Percentiles rank a stretch among this genome's conserved stretches.
These are phyloP conservation scores for Exephanes ischioxanthus DNA, from an alignment of 2,888 invertebrate species.

Conservation along the genomic window DNA sequence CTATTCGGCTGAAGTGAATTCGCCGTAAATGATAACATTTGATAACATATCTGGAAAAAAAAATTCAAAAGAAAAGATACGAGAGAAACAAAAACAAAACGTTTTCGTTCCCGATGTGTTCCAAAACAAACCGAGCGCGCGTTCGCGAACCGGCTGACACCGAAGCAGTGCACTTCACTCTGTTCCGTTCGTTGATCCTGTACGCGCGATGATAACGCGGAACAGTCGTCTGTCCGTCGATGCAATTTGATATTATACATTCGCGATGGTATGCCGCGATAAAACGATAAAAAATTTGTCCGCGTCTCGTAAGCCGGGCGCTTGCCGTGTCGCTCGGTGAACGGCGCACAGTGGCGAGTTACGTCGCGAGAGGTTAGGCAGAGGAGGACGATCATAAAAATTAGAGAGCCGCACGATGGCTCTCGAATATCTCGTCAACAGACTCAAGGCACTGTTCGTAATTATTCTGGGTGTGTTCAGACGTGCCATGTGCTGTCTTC, in stretches of 20 bases:
- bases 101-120: constrained; percentile 45
- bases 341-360: neutral
- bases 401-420: constrained; percentile 78
- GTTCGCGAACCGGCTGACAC: neutral
- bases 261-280: constrained; percentile 53
- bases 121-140: constrained; percentile 10
- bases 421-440: constrained; percentile 85
- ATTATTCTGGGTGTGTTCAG: constrained; percentile 86
- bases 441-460: constrained; percentile 87
- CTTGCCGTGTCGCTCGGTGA: constrained; percentile 5
- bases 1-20: no score
- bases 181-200: neutral
- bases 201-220: constrained; percentile 46
- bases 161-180: neutral
- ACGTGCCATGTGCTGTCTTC: constrained; percentile 88
- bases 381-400: neutral
- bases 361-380: constrained; percentile 47
- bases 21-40: no score
- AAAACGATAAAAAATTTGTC: constrained; percentile 20
- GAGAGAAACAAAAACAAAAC: neutral
- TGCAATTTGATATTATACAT: constrained; percentile 8
- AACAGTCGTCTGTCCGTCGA: neutral
- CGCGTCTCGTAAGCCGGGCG: constrained; percentile 11
- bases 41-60: no score
- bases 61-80: no score